Base-by-base conservation (phyloP, 1,140 invertebrate species). In the Aradophagus sp. region DNA sequence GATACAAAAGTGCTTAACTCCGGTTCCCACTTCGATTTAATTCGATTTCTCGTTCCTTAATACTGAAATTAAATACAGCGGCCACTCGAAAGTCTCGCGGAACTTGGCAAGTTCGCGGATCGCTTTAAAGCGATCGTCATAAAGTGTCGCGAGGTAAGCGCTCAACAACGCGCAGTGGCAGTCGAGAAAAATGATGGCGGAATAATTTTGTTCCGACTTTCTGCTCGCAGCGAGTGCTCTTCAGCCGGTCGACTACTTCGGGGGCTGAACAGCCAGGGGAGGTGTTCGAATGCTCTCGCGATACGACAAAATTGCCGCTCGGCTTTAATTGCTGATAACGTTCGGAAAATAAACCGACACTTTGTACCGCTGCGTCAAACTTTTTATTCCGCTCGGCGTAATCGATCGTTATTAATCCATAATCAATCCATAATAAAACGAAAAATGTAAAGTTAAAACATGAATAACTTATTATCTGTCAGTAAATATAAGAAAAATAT, bases 201-300 rank as follows among this genome's bases (percentile, higher is more conserved):
- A 74, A 69, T 74, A 74, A 69, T 66, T 74, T 62, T 61, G 50
- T 73, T 65, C 59, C 53, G 53, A 68, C 58, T 63, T 73, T 65
- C 53, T 63, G 56, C 59, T 73, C 47, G n/a, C 42, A 27, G 59
- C 39, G 45, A 65, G 52, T 47, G 53, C 68, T 55, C 68, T 59
- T 36, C 45, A 71, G 47, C 53, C 53, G 59, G 53, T 71, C 56
- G 59, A 71, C 50, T 71, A 65, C 68, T 63, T 47, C 48, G 34
- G 38, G 39, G 59, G 53, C 52, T 48, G 41, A 59, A 59, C 31
- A 17, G 32, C 34, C 31, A 36, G 42, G 41, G 61, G 48, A 68
- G 65, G 65, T 38, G 65, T 68, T 68, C 47, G 48, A 68, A 68
- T 20, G 44, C 17, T 66, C n/a, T n/a, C 20, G 52, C 52, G 23